Base-by-base conservation (phyloP, 1,140 invertebrate species). In the Trachymyrmex cornetzi region DNA sequence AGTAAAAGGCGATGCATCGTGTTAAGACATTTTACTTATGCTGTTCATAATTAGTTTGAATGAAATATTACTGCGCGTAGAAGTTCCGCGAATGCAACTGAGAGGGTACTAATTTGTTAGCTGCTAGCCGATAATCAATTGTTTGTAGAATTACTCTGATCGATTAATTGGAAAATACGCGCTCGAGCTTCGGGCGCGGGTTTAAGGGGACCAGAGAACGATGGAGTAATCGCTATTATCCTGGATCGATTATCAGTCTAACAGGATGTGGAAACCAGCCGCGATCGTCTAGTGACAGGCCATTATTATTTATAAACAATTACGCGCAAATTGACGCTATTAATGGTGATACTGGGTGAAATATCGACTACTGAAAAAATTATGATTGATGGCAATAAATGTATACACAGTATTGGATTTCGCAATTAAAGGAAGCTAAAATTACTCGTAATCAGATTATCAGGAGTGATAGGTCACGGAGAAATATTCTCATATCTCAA, bases 261-360 rank as follows among this genome's bases (percentile, higher is more conserved):
- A 80, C 86, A 90, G 86, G 86, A 90, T 89, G 74, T 72, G 66
- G 50, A 57, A 59, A 89, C 57, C 71, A 34, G 86, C 81, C 59
- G 69, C n/a, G 59, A 84, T 57, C 50, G 19, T 64, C 59, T 72
- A 7, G 38, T 30, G 63, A 81, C 53, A 50, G 55, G 24, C 38
- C n/a, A 77, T 89, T 87, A 71, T 81, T 69, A 77, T 71, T 89
- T 57, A 63, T 80, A 61, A 48, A 50, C 34, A 63, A 69, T 69
- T 14, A 75, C 2, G 3, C 53, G 53, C 44, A 48, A 34, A 38
- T 82, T 63, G n/a, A 59, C 71, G 50, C 38, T n/a, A n/a, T 63
- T 50, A 27, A 63, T n/a, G 48, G 24, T 9, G 55, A 86, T 24
- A 66, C 48, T 27, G 5, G 38, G 22, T 74, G 9, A 34, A 69